Evolutionary conservation across 2,797 vertebrate species (phyloP).

Genomic region (Halcyon smyrnensis): DNA sequence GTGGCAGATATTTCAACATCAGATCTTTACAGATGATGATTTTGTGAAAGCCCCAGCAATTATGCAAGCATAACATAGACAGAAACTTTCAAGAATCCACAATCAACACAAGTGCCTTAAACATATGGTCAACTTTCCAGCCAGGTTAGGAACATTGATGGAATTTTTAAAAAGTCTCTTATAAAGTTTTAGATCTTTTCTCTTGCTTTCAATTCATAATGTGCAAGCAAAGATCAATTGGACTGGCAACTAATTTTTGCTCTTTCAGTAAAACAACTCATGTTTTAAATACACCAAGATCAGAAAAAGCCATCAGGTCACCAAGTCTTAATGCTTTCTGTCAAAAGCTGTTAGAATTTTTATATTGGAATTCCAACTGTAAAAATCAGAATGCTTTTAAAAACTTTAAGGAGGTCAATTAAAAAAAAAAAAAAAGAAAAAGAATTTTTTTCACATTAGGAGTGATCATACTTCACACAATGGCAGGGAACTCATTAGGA

Average conservation of each 20-base stretch:
- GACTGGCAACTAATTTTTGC: neutral
- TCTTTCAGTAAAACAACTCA: neutral
- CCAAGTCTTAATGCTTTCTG: neutral
- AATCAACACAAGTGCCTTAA: neutral
- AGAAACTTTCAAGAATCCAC: neutral
- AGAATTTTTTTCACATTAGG: neutral
- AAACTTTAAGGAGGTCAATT: neutral
- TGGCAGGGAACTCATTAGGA: neutral
- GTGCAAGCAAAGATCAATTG: neutral
- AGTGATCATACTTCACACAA: neutral
- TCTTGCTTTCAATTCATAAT: neutral
- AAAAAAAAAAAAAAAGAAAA: neutral
- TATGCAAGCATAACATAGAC: fast-evolving
- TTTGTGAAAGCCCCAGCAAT: neutral
- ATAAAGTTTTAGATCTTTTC: neutral
- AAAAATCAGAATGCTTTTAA: neutral
- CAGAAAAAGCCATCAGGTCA: neutral
- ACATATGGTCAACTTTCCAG: neutral
- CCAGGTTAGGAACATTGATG: neutral
- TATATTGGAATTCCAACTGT: neutral
- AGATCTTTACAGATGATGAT: neutral
- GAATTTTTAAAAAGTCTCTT: neutral
- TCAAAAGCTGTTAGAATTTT: neutral
- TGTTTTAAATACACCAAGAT: neutral
- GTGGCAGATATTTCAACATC: neutral